Evolutionary conservation across 2,888 invertebrate species (phyloP), one percentile per base, ranked within the genome.

Genomic region (Ophraella communa): DNA sequence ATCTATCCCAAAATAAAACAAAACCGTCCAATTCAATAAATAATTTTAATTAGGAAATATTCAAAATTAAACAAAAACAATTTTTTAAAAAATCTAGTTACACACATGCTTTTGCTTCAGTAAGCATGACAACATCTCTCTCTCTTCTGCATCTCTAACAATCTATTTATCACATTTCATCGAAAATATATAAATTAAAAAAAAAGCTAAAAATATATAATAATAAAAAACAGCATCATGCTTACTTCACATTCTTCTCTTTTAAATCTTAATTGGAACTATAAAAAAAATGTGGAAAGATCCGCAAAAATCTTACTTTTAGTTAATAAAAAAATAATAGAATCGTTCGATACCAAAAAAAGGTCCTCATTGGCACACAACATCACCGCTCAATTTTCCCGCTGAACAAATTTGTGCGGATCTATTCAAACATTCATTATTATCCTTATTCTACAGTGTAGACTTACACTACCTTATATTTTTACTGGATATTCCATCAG

Each of bases 191-290:
- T 21, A 21, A 45, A 45, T n/a, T n/a, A n/a, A n/a, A n/a, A n/a
- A n/a, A 20, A 39, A 21, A 45, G 21, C 11, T 45, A 45, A 45
- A 8, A 21, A 45, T 45, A 45, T n/a, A n/a, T n/a, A n/a, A n/a
- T n/a, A n/a, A n/a, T n/a, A n/a, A n/a, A 45, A 45, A 45, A 45
- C 45, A 45, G 21, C 45, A 45, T 45, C 45, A 45, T 45, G 45
- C 45, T 45, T 45, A 45, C 45, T 45, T 45, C 45, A 45, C 45
- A 45, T 45, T 3, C n/a, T n/a, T 20, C 10, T 45, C n/a, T 10
- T 21, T 7, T 11, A 42, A 42, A 42, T 17, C 20, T 11, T 20
- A 21, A 45, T 10, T 35, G 4, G n/a, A n/a, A n/a, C n/a, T 35
- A 35, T 35, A 39, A 39, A 39, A 39, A 39, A n/a, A n/a, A n/a